A percentile compares a stretch with the other conserved stretches of the same genome.
Conservation (phyloP, 2,888 invertebrate species). For the Andrena bicolor region DNA sequence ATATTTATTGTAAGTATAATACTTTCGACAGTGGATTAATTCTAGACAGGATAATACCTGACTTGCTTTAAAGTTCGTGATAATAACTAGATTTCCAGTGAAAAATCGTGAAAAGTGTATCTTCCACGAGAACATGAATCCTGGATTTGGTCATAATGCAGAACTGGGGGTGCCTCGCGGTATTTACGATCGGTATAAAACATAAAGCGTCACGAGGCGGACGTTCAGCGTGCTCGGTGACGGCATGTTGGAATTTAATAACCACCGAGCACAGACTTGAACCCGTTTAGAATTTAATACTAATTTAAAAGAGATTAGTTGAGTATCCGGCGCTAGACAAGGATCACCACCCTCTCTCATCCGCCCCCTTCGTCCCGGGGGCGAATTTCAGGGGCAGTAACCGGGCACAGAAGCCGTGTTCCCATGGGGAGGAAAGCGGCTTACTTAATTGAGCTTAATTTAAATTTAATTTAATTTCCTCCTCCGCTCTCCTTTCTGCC, state of each 20-base stretch:
- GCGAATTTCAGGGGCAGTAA: slow-evolving; percentile 73
- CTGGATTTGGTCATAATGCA: slow-evolving; percentile 9
- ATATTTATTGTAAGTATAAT: too few species aligned
- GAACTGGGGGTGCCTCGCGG: slow-evolving; percentile 62
- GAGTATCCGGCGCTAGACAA: slow-evolving; percentile 72
- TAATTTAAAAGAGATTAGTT: slow-evolving; percentile 81
- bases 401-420: slow-evolving; percentile 70
- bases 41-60: too few species aligned
- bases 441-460: slow-evolving; percentile 83
- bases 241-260: slow-evolving; percentile 74
- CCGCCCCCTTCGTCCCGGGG: slow-evolving; percentile 42
- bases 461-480: slow-evolving; percentile 81
- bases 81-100: neutral
- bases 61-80: too few species aligned
- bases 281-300: slow-evolving; percentile 76
- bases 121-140: neutral
- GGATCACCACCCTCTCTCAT: slow-evolving; percentile 67
- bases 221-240: slow-evolving; percentile 50
- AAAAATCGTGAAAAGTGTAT: neutral
- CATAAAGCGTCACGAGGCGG: slow-evolving; percentile 26
- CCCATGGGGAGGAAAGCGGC: slow-evolving; percentile 73
- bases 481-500: slow-evolving; percentile 31
- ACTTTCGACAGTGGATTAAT: too few species aligned
- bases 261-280: slow-evolving; percentile 62
- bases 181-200: slow-evolving; percentile 72